Evolutionary conservation across 2,888 invertebrate genomes (phyloP).

Genomic region (Drosophila cognata): DNA sequence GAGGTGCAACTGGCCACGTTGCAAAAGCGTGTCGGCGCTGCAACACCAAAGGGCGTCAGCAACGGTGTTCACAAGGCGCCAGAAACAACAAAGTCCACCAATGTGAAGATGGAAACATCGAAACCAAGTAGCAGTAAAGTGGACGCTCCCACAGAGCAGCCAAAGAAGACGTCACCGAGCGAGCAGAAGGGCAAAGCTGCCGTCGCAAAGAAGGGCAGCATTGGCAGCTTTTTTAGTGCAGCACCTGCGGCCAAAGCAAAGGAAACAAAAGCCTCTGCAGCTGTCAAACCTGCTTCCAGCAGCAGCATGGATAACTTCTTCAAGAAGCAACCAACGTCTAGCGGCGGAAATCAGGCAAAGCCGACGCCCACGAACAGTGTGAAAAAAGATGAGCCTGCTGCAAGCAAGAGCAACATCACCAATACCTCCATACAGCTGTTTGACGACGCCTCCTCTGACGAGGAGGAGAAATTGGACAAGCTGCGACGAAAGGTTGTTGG

Average conservation of each 20-base stretch:
- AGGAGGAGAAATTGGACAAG: constrained; percentile 81
- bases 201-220: constrained; percentile 68
- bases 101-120: constrained; percentile 11
- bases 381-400: constrained; percentile 40
- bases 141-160: constrained; percentile 15
- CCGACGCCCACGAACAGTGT: constrained; percentile 22
- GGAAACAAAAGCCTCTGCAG: constrained; percentile 51
- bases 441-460: constrained; percentile 78
- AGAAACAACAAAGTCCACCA: constrained; percentile 8
- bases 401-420: constrained; percentile 21
- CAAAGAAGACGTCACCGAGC: constrained; percentile 55
- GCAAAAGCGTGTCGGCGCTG: constrained; percentile 36
- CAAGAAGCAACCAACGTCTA: constrained; percentile 54
- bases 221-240: constrained; percentile 73
- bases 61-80: constrained; percentile 35
- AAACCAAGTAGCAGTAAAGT: constrained; percentile 27
- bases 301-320: constrained; percentile 64
- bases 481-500: constrained; percentile 74
- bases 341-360: constrained; percentile 21
- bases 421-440: constrained; percentile 81
- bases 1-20: constrained; percentile 65
- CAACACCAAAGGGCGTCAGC: constrained; percentile 28
- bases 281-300: constrained; percentile 38
- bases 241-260: constrained; percentile 50
- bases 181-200: constrained; percentile 38